These are phyloP conservation scores for Rhyacophila evoluta DNA, from an alignment of 2,888 invertebrate genomes.

Conservation along the genomic window DNA sequence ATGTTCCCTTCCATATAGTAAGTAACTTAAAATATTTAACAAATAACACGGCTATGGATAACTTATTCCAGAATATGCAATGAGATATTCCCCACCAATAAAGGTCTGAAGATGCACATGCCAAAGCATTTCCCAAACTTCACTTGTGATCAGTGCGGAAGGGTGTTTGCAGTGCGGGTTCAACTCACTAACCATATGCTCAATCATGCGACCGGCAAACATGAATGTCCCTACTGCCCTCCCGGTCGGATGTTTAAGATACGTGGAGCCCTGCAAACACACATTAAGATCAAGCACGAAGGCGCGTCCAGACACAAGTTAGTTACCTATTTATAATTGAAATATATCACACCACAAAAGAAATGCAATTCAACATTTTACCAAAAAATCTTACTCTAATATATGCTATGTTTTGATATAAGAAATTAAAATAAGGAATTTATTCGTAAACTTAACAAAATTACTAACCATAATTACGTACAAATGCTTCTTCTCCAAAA, in stretches of 20 bases:
- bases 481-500: too few relatives aligned
- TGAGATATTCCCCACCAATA: neutral
- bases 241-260: neutral
- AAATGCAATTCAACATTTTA: too few relatives aligned
- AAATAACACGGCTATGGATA: too few relatives aligned
- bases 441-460: too few relatives aligned
- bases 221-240: constrained; percentile 9
- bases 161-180: neutral
- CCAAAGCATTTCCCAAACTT: constrained; percentile 25
- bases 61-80: constrained; percentile 29
- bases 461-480: too few relatives aligned
- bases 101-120: constrained; percentile 29
- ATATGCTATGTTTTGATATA: too few relatives aligned
- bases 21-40: too few relatives aligned
- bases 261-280: neutral
- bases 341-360: too few relatives aligned
- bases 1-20: too few relatives aligned
- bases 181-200: neutral
- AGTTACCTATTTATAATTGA: neutral
- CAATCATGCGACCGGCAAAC: neutral
- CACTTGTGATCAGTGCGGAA: constrained; percentile 30
- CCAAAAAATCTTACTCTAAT: too few relatives aligned
- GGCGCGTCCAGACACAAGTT: neutral
- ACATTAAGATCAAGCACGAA: neutral
- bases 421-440: too few relatives aligned